Percentiles rank a stretch among this genome's conserved stretches.
Evolutionary conservation across 2,113 vertebrate genomes (phyloP).

Genomic region (Catharus minimus): DNA sequence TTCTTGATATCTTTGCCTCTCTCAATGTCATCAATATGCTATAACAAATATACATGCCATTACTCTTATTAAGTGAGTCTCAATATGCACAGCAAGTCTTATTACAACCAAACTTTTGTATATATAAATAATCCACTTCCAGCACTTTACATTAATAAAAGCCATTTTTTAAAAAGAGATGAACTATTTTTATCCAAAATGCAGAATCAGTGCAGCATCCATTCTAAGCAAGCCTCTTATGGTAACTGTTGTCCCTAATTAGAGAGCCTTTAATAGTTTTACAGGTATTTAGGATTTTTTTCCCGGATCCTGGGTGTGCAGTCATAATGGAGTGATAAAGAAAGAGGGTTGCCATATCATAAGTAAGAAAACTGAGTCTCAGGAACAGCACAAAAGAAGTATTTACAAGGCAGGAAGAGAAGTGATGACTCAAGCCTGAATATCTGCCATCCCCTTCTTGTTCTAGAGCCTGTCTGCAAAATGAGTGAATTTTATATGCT

Average conservation of each 20-base stretch:
- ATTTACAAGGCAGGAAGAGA: background rate
- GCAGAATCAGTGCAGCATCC: background rate
- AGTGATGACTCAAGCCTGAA: background rate
- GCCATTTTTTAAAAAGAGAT: background rate
- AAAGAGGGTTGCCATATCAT: background rate
- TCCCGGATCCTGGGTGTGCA: background rate
- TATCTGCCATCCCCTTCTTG: background rate
- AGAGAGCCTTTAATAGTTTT: background rate
- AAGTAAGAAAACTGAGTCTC: background rate
- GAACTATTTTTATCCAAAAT: background rate
- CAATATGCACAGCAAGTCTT: background rate
- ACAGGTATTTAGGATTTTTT: background rate
- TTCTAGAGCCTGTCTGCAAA: background rate
- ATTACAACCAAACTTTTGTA: background rate
- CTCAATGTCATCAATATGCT: background rate
- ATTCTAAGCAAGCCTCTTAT: background rate
- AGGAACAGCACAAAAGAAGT: background rate
- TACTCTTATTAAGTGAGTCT: background rate
- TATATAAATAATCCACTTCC: background rate
- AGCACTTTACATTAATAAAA: background rate
- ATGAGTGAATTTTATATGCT: background rate
- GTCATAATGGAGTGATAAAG: background rate
- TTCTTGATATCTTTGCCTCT: background rate
- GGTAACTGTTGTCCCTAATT: background rate
- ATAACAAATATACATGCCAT: background rate